Evolutionary conservation across 2,797 vertebrate genomes (phyloP).

Genomic region (Pachyuromys duprasi): DNA sequence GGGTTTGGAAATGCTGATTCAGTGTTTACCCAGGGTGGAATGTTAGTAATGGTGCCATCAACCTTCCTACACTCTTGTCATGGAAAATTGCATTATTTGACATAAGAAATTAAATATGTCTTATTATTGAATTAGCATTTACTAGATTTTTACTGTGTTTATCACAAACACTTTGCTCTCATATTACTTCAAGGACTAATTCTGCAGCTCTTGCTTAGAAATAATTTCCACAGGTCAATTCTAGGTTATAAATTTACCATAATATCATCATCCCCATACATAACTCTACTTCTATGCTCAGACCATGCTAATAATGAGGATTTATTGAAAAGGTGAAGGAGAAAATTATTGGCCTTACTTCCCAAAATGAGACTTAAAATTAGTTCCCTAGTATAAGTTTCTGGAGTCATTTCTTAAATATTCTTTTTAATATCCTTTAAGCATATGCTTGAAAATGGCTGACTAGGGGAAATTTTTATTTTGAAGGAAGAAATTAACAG

Average conservation of each 20-base stretch:
- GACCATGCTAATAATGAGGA: background rate
- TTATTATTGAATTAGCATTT: slow-evolving; percentile 64
- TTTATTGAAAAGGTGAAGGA: background rate
- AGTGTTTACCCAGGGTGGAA: background rate
- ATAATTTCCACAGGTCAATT: background rate
- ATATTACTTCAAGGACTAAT: slow-evolving; percentile 63
- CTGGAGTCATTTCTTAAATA: slow-evolving; percentile 31
- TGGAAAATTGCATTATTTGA: slow-evolving; percentile 32
- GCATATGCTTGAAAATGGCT: background rate
- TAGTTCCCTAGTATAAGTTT: slow-evolving; percentile 49
- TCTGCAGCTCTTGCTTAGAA: slow-evolving; percentile 47
- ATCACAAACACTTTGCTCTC: slow-evolving; percentile 55
- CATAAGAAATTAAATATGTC: slow-evolving; percentile 54
- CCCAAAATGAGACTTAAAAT: slow-evolving; percentile 24
- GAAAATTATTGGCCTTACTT: slow-evolving; percentile 28
- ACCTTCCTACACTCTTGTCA: background rate
- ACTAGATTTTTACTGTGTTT: slow-evolving; percentile 57
- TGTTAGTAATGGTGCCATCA: background rate
- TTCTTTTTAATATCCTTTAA: background rate
- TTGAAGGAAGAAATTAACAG: background rate
- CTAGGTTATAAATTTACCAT: background rate
- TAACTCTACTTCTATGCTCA: background rate
- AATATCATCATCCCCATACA: background rate
- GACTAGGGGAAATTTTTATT: background rate
- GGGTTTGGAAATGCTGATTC: background rate